A percentile compares a stretch with the other conserved stretches of the same genome.
These are phyloP conservation scores for Choristoneura fumiferana DNA, from an alignment of 1,140 invertebrate species.

Conservation along the genomic window DNA sequence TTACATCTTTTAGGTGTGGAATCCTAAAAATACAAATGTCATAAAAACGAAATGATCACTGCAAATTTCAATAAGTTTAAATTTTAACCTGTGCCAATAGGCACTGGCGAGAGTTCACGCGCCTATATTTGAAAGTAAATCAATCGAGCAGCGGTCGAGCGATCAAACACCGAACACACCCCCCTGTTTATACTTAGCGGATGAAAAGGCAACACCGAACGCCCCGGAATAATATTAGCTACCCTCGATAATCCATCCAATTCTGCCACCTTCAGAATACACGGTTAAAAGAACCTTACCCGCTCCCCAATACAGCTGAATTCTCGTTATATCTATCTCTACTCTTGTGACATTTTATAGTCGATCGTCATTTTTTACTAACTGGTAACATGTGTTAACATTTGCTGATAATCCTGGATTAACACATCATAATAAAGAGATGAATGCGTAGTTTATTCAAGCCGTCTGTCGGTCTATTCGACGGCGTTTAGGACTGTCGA, in stretches of 20 bases:
- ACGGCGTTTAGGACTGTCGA: constrained; percentile 58
- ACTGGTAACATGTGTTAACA: constrained; percentile 78
- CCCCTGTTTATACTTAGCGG: constrained; percentile 75
- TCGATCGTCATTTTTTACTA: constrained; percentile 61
- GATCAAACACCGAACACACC: constrained; percentile 69
- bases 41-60: too few species aligned
- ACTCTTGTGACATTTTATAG: constrained; percentile 37
- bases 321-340: constrained; percentile 22
- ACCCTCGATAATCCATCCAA: constrained; percentile 70
- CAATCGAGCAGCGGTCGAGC: constrained; percentile 64
- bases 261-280: constrained; percentile 34
- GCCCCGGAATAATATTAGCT: constrained; percentile 76
- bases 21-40: too few species aligned
- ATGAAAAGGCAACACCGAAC: constrained; percentile 77
- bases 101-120: background rate
- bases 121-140: constrained; percentile 67
- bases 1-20: too few species aligned
- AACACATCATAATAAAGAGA: constrained; percentile 78
- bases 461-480: constrained; percentile 69
- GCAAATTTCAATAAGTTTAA: too few species aligned
- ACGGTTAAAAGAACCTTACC: constrained; percentile 39
- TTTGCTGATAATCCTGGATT: constrained; percentile 77
- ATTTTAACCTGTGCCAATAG: too few species aligned
- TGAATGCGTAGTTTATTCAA: constrained; percentile 72
- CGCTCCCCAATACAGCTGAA: constrained; percentile 27